Evolutionary conservation across 2,888 invertebrate species (phyloP).

Genomic region (Adelognathus sp.): DNA sequence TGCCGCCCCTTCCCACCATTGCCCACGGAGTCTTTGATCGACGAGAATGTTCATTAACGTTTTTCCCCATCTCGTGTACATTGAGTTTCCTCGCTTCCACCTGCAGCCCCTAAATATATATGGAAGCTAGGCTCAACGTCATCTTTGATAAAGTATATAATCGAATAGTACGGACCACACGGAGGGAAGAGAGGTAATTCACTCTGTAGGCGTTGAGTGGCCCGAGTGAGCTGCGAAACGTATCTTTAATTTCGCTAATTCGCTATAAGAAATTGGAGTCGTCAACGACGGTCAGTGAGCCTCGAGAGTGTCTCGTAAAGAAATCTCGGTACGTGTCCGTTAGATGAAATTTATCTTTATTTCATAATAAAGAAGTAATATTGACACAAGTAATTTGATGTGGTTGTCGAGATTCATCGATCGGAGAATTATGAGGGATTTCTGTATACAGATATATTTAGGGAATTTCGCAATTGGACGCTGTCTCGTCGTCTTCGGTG

Average conservation of each 20-base stretch:
- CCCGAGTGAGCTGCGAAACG: not conserved
- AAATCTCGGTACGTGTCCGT: not conserved
- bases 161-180: not conserved
- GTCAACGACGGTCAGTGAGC: not conserved
- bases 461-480: not conserved
- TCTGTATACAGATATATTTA: not conserved
- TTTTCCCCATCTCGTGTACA: slow-evolving; percentile 26
- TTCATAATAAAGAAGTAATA: slow-evolving; percentile 21
- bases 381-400: slow-evolving; percentile 6
- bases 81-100: slow-evolving; percentile 4
- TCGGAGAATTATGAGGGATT: slow-evolving; percentile 28
- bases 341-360: slow-evolving; percentile 7
- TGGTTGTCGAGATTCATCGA: slow-evolving; percentile 38
- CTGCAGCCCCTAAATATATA: slow-evolving; percentile 27
- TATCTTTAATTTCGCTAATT: not conserved
- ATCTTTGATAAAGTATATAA: slow-evolving; percentile 33
- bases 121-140: slow-evolving; percentile 8
- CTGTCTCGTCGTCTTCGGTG: not conserved
- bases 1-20: slow-evolving; percentile 3
- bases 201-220: not conserved
- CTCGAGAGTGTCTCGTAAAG: not conserved
- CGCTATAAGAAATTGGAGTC: not conserved
- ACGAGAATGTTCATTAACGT: slow-evolving; percentile 58
- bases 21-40: slow-evolving; percentile 47
- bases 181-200: not conserved